phyloP scores from a whole-genome alignment of 2,888 invertebrate genomes.

The Cryptosula pallasiana region DNA sequence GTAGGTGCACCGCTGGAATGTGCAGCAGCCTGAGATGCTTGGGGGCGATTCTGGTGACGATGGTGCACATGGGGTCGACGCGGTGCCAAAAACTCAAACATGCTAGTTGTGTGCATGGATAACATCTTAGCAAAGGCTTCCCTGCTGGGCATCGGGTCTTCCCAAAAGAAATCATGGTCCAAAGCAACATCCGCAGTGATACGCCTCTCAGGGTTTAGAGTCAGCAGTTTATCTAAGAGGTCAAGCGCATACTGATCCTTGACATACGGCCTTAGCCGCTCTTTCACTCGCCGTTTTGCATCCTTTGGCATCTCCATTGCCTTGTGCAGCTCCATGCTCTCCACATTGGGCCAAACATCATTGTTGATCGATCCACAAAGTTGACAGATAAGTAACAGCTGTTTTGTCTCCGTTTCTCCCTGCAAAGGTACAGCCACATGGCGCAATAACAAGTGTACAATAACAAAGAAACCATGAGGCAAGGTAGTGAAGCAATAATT shows the following conservation, averaged over 20 bases:
- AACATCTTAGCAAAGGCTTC: conserved; percentile 68
- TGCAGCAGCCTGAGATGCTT: conserved; percentile 4
- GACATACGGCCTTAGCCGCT: conserved; percentile 73
- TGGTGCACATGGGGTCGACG: conserved; percentile 55
- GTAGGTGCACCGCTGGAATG: conserved; percentile 25
- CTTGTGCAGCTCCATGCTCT: conserved; percentile 75
- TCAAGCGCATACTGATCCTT: conserved; percentile 89
- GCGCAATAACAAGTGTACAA: neutral
- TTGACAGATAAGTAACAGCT: conserved; percentile 87
- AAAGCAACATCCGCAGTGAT: conserved; percentile 84
- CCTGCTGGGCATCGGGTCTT: conserved; percentile 78
- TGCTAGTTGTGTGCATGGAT: conserved; percentile 80
- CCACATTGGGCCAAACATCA: conserved; percentile 71
- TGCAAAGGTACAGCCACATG: neutral
- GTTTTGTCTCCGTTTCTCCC: conserved; percentile 94
- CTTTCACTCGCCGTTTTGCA: conserved; percentile 48
- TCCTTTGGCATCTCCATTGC: conserved; percentile 47
- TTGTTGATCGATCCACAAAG: conserved; percentile 92
- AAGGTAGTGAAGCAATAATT: neutral
- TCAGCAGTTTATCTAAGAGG: conserved; percentile 81
- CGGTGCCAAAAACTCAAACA: conserved; percentile 87
- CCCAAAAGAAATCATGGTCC: conserved; percentile 98
- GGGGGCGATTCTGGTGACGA: conserved; percentile 12
- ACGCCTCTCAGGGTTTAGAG: conserved; percentile 83
- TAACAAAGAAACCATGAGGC: neutral